These are phyloP conservation scores for Pristionchus mayeri DNA, from an alignment of 2,888 invertebrate genomes.

Conservation along the genomic window DNA sequence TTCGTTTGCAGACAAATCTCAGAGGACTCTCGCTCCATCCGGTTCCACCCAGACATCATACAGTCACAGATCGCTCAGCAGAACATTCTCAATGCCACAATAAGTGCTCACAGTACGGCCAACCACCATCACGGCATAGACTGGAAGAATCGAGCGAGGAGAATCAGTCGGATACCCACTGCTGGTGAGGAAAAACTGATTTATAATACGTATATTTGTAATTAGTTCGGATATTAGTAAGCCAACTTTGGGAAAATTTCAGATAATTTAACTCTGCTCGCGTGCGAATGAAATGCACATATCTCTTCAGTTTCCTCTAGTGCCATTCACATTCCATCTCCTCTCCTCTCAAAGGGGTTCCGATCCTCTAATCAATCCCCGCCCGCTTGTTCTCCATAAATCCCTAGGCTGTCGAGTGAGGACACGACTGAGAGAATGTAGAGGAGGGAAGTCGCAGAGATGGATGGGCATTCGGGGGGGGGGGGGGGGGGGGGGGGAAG, in stretches of 20 bases:
- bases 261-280: too few relatives aligned
- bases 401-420: conserved; percentile 4
- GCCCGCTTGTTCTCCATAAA: conserved; percentile 44
- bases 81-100: background rate
- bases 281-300: background rate
- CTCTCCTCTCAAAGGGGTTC: background rate
- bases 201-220: too few relatives aligned
- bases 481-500: background rate
- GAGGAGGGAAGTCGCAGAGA: background rate
- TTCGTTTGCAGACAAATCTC: conserved; percentile 56
- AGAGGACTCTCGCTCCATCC: conserved; percentile 63
- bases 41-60: conserved; percentile 53
- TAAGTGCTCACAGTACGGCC: too few relatives aligned
- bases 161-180: conserved; percentile 45
- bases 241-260: too few relatives aligned
- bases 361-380: conserved; percentile 27
- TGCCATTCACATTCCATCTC: background rate
- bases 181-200: conserved; percentile 7
- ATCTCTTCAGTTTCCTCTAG: background rate
- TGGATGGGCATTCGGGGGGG: background rate
- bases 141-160: conserved; percentile 46
- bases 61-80: background rate
- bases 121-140: background rate
- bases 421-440: background rate
- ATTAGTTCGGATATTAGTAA: too few relatives aligned